Percentiles rank a stretch among this genome's conserved stretches.
phyloP scores from a whole-genome alignment of 1,140 invertebrate species.

The Cylas formicarius region DNA sequence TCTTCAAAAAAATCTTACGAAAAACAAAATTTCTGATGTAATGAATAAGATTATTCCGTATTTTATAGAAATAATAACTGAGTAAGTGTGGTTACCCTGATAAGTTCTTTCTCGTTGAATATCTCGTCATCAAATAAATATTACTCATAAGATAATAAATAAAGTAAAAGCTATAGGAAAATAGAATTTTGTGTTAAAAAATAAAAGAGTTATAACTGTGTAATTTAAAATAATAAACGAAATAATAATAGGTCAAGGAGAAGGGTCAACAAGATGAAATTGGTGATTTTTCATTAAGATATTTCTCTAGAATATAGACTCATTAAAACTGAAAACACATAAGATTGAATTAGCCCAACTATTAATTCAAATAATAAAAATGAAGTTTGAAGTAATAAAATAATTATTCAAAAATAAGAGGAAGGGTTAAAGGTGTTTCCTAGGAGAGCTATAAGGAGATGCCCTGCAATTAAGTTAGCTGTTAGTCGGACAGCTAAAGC shows the following conservation, averaged over 20 bases:
- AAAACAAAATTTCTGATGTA: constrained; percentile 56
- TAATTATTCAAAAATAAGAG: constrained; percentile 40
- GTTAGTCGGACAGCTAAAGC: constrained; percentile 57
- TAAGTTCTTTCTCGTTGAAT: constrained; percentile 50
- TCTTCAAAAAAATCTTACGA: constrained; percentile 55
- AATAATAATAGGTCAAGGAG: constrained; percentile 48
- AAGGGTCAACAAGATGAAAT: constrained; percentile 50
- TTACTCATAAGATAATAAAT: constrained; percentile 44
- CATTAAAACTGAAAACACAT: constrained; percentile 38
- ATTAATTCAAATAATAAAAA: constrained; percentile 41
- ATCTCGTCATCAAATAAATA: constrained; percentile 59
- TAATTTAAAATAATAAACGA: too few relatives aligned
- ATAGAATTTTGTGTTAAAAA: too few relatives aligned
- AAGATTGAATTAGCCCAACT: constrained; percentile 34
- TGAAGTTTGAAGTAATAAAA: constrained; percentile 45
- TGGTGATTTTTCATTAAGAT: constrained; percentile 46
- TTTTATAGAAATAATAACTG: constrained; percentile 46
- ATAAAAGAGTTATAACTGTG: too few relatives aligned
- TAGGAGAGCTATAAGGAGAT: constrained; percentile 51
- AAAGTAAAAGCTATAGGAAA: too few relatives aligned
- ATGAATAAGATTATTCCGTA: constrained; percentile 59
- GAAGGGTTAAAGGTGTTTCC: constrained; percentile 39
- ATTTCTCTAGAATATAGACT: constrained; percentile 41
- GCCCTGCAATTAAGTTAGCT: constrained; percentile 63
- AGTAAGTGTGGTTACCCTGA: constrained; percentile 47